phyloP scores from a whole-genome alignment of 2,113 vertebrate genomes.

The Callocephalon fimbriatum region DNA sequence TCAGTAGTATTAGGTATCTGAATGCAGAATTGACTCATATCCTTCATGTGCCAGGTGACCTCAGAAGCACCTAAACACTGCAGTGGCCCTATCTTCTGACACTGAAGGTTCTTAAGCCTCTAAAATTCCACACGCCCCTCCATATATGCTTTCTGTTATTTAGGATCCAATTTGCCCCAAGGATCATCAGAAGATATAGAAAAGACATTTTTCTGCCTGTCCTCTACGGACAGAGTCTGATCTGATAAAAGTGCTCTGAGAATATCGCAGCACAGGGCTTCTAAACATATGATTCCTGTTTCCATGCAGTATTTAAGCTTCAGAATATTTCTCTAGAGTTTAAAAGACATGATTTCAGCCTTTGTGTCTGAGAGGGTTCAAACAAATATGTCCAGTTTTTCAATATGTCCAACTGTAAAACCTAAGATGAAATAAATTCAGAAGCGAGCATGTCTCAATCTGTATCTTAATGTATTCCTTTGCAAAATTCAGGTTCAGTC shows the following conservation, averaged over 20 bases:
- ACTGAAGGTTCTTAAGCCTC: background rate
- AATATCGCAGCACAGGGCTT: background rate
- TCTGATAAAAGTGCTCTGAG: background rate
- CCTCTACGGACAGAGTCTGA: background rate
- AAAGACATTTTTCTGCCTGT: background rate
- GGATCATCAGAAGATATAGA: background rate
- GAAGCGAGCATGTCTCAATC: background rate
- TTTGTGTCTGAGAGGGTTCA: background rate
- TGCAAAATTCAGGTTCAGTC: background rate
- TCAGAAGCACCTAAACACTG: background rate
- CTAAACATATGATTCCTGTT: background rate
- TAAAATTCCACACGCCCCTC: background rate
- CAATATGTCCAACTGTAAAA: background rate
- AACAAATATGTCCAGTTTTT: background rate
- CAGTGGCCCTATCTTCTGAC: background rate
- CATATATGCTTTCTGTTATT: background rate
- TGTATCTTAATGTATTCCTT: background rate
- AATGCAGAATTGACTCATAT: background rate
- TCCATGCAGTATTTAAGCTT: background rate
- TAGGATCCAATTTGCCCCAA: background rate
- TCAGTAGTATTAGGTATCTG: background rate
- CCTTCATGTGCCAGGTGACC: background rate
- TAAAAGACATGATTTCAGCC: background rate
- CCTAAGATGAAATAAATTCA: background rate
- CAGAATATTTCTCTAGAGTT: background rate